Percentiles rank a stretch among this genome's conserved stretches.
These are phyloP conservation scores for Crotalus horridus DNA, from an alignment of 2,113 vertebrate genomes.

Conservation along the genomic window DNA sequence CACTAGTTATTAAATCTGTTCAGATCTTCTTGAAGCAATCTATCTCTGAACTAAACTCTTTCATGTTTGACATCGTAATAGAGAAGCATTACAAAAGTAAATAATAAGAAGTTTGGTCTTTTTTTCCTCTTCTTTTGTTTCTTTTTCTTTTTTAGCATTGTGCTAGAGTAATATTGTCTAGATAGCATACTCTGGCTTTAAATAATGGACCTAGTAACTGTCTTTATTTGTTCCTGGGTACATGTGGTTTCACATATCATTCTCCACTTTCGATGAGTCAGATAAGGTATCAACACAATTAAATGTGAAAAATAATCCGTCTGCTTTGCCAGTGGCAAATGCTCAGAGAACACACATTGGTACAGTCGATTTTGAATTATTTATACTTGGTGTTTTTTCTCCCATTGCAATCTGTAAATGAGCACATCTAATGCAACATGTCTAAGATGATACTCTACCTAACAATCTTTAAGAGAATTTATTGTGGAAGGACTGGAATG, in stretches of 20 bases:
- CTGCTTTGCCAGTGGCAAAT: constrained; percentile 71
- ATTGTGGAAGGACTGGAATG: constrained; percentile 17
- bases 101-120: constrained; percentile 32
- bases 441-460: constrained; percentile 72
- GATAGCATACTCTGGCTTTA: constrained; percentile 71
- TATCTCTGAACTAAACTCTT: constrained; percentile 35
- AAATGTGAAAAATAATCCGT: constrained; percentile 89
- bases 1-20: constrained; percentile 46
- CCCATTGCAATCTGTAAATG: constrained; percentile 85
- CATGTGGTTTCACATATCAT: constrained; percentile 75
- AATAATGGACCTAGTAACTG: constrained; percentile 68
- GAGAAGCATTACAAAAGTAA: constrained; percentile 41
- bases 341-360: constrained; percentile 78
- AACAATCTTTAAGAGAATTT: constrained; percentile 88
- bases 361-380: constrained; percentile 82
- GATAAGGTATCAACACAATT: constrained; percentile 90
- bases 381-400: constrained; percentile 80
- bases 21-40: constrained; percentile 41
- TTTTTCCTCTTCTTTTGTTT: background rate
- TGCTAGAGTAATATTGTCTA: constrained; percentile 49
- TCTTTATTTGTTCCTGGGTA: constrained; percentile 60
- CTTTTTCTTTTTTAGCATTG: background rate
- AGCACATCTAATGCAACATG: constrained; percentile 76
- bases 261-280: constrained; percentile 77
- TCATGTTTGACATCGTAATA: constrained; percentile 40